These are phyloP conservation scores for Lycia hirtaria DNA, from an alignment of 2,888 invertebrate species.

Conservation along the genomic window DNA sequence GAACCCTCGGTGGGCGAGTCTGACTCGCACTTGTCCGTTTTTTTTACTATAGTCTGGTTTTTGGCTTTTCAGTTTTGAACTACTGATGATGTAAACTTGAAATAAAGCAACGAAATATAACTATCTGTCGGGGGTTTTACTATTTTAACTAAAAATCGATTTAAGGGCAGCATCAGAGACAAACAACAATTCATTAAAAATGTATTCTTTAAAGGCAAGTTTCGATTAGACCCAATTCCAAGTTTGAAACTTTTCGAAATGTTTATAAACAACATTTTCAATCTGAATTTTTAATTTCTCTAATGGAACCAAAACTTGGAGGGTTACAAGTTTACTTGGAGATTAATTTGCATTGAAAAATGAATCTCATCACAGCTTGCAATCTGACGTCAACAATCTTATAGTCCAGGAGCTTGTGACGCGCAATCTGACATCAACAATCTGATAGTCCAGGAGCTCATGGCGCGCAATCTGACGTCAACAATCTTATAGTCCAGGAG, in stretches of 20 bases:
- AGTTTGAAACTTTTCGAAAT: neutral
- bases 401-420: neutral
- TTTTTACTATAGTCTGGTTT: too few species aligned
- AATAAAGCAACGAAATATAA: too few species aligned
- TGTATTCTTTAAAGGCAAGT: neutral
- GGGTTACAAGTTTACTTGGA: neutral
- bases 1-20: too few species aligned
- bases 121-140: too few species aligned
- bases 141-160: too few species aligned
- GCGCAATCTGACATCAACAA: neutral
- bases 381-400: conserved; percentile 1
- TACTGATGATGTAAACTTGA: too few species aligned
- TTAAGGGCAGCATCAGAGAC: too few species aligned
- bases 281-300: conserved; percentile 7
- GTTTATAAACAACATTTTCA: neutral
- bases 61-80: too few species aligned
- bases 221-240: neutral
- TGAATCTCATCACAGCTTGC: neutral
- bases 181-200: too few species aligned
- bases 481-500: neutral
- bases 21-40: too few species aligned
- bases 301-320: neutral
- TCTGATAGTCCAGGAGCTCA: too few species aligned
- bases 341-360: conserved; percentile 8
- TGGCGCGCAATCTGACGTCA: neutral